Conservation (phyloP, 2,113 vertebrate species). For the Morone chrysops region DNA sequence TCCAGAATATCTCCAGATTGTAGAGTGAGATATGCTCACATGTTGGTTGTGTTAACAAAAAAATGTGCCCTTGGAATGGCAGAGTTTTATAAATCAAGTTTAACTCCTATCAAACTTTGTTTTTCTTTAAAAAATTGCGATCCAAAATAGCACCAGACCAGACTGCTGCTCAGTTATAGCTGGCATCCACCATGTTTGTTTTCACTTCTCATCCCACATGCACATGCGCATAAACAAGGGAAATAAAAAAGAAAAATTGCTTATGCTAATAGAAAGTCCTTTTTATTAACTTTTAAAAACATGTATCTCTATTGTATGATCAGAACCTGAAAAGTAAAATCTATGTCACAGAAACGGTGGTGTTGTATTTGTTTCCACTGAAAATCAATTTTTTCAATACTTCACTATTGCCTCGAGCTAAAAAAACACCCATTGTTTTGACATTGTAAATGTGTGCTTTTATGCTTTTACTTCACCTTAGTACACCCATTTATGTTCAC, state of each 20-base stretch:
- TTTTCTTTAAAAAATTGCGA: not conserved
- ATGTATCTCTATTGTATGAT: not conserved
- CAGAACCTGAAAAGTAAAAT: not conserved
- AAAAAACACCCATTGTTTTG: not conserved
- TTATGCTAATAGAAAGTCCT: slow-evolving; percentile 2
- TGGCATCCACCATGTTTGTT: slow-evolving; percentile 6
- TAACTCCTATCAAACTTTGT: not conserved
- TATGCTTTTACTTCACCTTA: not conserved
- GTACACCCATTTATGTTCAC: not conserved
- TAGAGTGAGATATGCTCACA: not conserved
- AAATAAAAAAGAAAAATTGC: not conserved
- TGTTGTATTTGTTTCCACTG: no score
- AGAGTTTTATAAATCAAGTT: not conserved
- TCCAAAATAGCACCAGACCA: not conserved
- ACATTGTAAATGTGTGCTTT: not conserved
- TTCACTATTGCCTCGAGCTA: not conserved
- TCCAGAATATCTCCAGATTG: not conserved
- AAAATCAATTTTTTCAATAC: not conserved
- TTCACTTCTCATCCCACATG: not conserved
- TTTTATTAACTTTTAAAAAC: no score
- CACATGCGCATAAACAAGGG: not conserved
- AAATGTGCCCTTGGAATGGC: not conserved
- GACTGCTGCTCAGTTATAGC: not conserved
- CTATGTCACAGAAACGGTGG: no score
- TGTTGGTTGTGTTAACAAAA: slow-evolving; percentile 12